Conservation (phyloP, 2,797 vertebrate genomes). For the Miichthys miiuy region DNA sequence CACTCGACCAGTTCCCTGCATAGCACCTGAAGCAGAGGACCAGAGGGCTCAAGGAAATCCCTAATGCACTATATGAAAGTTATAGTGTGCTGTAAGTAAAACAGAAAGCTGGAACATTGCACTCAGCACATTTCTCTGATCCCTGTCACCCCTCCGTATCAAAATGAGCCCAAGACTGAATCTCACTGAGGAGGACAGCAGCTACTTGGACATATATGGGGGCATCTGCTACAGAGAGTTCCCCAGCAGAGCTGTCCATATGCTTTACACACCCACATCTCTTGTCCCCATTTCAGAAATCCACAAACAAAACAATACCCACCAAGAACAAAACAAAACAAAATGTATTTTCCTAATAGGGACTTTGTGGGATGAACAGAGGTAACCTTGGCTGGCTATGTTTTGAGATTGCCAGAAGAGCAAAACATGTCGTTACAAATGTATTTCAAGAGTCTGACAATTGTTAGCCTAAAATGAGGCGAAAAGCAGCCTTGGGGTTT, state of each 20-base stretch:
- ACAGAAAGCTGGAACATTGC: constrained; percentile 26
- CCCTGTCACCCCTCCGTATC: constrained; percentile 21
- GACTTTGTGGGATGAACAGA: constrained; percentile 29
- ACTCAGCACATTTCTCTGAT: constrained; percentile 54
- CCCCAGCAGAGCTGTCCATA: constrained; percentile 32
- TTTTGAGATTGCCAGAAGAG: constrained; percentile 39
- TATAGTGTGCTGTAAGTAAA: constrained; percentile 52
- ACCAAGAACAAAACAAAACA: constrained; percentile 3
- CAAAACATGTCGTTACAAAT: constrained; percentile 58
- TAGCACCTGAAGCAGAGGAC: constrained; percentile 46
- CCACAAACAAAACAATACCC: constrained; percentile 38
- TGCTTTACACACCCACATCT: constrained; percentile 30
- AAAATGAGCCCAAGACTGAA: constrained; percentile 27
- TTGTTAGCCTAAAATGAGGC: constrained; percentile 31
- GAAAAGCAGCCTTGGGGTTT: constrained; percentile 58
- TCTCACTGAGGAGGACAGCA: constrained; percentile 31
- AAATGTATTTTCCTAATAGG: constrained; percentile 27
- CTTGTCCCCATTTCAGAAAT: constrained; percentile 22
- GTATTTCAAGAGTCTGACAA: constrained; percentile 52
- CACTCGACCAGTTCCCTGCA: constrained; percentile 47
- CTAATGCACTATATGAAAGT: constrained; percentile 34
- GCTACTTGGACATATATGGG: constrained; percentile 31
- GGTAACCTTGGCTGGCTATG: constrained; percentile 55
- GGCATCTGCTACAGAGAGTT: constrained; percentile 31
- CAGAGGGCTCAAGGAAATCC: constrained; percentile 54